Base-by-base conservation (phyloP, 2,113 vertebrate species). In the Coturnix japonica region DNA sequence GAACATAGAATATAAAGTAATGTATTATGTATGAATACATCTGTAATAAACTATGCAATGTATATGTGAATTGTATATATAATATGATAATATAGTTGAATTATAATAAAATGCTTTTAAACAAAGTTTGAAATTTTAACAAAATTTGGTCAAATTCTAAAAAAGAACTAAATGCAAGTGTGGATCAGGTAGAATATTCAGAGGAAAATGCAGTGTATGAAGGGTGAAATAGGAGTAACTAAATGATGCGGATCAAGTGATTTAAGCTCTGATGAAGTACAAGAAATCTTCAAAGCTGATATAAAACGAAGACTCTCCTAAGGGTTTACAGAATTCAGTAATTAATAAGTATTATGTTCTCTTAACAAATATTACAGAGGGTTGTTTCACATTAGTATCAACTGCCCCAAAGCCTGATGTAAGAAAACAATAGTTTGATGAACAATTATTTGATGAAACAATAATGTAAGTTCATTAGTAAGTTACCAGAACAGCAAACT, bases 161-260 rank as follows among this genome's bases (percentile, higher is more conserved):
- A 41, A 41, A 44, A 53, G 49, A 87, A n/a, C 14, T 5, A 30
- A 53, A 28, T 28, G 57, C 15, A 89, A 95, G 86, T 85, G 30
- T 39, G 83, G 87, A 56, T 22, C 47, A 28, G 67, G 22, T 3
- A 11, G 33, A 79, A 69, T 39, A 28, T 85, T 90, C 69, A 61
- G 31, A 89, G 44, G 65, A 70, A 86, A 91, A 91, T n/a, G 4
- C 7, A 78, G 43, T 88, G 91, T 87, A 95, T 78, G 89, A 85
- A 89, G 85, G 81, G 47, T 96, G 89, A 97, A 97, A 95, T 87
- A 90, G 21, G 41, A 95, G 20, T 88, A 87, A 83, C 35, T 85
- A 87, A 87, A 87, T 87, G 46, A 90, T 39, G 51, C 33, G 73
- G 33, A 56, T 92, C 75, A 78, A 87, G 46, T 70, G 28, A 10